Evolutionary conservation across 2,113 vertebrate species (phyloP).

Genomic region (Choloepus hoffmanni): DNA sequence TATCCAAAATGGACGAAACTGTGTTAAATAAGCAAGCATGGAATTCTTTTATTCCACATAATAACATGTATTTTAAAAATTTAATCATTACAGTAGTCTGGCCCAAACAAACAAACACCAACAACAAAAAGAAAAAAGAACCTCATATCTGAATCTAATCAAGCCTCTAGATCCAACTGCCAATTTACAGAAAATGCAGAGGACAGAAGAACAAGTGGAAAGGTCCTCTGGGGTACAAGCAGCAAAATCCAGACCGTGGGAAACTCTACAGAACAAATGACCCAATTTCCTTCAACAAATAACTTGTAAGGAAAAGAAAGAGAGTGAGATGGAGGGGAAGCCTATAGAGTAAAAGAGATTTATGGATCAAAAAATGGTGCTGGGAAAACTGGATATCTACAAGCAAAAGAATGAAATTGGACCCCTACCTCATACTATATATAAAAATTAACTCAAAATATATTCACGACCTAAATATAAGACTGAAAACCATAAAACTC

Average conservation of each 20-base stretch:
- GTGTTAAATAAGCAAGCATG: not conserved
- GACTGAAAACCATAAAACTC: no score
- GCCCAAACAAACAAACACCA: not conserved
- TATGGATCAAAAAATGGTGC: not conserved
- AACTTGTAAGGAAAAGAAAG: not conserved
- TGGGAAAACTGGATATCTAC: no score
- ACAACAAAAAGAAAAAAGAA: not conserved
- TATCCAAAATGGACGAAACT: not conserved
- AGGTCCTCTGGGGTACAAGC: not conserved
- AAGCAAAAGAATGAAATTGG: no score
- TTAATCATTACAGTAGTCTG: not conserved
- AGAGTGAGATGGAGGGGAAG: not conserved
- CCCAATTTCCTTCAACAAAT: not conserved
- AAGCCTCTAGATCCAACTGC: not conserved
- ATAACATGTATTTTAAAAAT: not conserved
- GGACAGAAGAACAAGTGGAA: not conserved
- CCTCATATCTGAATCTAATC: not conserved
- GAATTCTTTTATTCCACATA: not conserved
- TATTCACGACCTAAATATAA: no score
- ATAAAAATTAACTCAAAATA: no score
- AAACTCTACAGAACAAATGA: not conserved
- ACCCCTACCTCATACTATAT: no score
- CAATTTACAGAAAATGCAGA: not conserved
- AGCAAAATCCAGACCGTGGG: not conserved
- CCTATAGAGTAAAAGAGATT: not conserved